Evolutionary conservation across 53 echinoderm and acorn worm species (phyloP).

Genomic region (Apostichopus leukothele): DNA sequence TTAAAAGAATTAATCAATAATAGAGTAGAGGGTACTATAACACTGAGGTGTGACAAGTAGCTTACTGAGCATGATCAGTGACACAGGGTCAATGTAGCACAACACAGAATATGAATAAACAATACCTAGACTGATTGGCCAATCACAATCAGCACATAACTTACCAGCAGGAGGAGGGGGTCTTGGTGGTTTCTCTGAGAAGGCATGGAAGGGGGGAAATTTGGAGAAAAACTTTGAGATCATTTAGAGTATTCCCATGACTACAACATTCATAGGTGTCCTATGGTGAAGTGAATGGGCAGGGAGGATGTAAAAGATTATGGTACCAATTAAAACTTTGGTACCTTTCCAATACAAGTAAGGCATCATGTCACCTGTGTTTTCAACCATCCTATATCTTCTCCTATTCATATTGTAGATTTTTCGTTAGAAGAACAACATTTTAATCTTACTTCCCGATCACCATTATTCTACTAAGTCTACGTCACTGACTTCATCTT

Average conservation of each 20-base stretch:
- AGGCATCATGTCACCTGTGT: too few species aligned
- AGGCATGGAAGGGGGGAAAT: conserved; percentile 18
- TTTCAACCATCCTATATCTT: too few species aligned
- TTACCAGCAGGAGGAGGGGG: conserved; percentile 39
- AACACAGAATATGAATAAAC: conserved; percentile 2
- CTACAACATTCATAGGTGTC: neutral
- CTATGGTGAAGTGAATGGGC: neutral
- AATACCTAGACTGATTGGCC: neutral
- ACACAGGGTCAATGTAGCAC: neutral
- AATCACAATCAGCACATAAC: neutral
- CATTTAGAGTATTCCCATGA: neutral
- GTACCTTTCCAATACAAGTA: too few species aligned
- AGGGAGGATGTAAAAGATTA: neutral
- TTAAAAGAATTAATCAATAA: too few species aligned
- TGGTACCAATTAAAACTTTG: too few species aligned
- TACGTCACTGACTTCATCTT: too few species aligned
- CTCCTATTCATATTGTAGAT: too few species aligned
- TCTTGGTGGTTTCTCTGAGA: conserved; percentile 30
- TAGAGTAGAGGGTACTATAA: neutral
- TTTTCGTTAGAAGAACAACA: too few species aligned
- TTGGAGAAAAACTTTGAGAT: conserved; percentile 6
- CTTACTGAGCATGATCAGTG: neutral
- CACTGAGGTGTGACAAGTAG: neutral
- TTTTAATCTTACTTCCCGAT: too few species aligned
- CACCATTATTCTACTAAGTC: too few species aligned